Evolutionary conservation across 2,888 invertebrate species (phyloP).

Genomic region (Pelosia muscerda): DNA sequence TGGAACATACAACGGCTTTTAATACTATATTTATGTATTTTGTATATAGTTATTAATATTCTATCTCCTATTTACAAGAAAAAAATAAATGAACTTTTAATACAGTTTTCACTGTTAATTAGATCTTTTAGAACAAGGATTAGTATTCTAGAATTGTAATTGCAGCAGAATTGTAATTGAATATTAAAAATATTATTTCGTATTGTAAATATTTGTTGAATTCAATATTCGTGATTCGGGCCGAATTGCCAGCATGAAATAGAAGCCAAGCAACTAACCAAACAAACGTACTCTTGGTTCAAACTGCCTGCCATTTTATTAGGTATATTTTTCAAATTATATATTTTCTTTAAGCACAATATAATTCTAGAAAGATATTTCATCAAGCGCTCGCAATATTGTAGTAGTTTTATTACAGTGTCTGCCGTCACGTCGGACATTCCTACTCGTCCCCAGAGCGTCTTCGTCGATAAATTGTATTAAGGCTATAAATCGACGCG

Average conservation of each 20-base stretch:
- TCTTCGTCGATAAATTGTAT: constrained; percentile 57
- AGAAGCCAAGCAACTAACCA: too few relatives aligned
- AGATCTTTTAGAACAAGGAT: neutral
- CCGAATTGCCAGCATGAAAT: too few relatives aligned
- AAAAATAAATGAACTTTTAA: too few relatives aligned
- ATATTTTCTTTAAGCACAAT: neutral
- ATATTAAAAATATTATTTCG: too few relatives aligned
- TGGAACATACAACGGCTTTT: neutral
- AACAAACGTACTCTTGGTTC: neutral
- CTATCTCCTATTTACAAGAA: too few relatives aligned
- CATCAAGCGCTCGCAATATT: constrained; percentile 21
- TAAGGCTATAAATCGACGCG: constrained; percentile 45
- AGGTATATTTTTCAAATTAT: too few relatives aligned
- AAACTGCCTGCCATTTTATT: neutral
- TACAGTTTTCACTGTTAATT: neutral
- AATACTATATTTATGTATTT: too few relatives aligned
- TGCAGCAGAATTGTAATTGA: neutral
- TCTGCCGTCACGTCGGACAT: constrained; percentile 61
- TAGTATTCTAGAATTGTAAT: neutral
- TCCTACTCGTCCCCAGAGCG: constrained; percentile 52
- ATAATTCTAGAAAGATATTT: constrained; percentile 17
- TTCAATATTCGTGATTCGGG: too few relatives aligned
- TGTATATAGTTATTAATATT: too few relatives aligned
- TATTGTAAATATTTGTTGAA: too few relatives aligned
- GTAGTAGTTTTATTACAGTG: constrained; percentile 41